Conservation (phyloP, 2,888 invertebrate genomes). For the Stratiomys singularior region DNA sequence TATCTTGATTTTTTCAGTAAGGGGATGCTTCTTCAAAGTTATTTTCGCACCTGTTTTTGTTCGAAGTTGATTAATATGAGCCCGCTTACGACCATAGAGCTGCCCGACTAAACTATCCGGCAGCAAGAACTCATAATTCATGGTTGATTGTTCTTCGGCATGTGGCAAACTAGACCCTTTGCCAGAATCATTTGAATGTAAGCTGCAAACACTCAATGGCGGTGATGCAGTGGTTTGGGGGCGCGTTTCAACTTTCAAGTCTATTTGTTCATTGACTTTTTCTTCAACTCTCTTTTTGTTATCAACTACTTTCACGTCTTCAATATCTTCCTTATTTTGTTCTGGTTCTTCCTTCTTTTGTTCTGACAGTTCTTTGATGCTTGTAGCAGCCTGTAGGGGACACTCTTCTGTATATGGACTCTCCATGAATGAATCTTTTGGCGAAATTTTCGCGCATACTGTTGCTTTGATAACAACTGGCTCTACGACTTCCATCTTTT, state of each 20-base stretch:
- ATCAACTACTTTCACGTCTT: not conserved
- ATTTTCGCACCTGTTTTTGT: constrained; percentile 82
- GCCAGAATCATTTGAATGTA: constrained; percentile 64
- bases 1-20: constrained; percentile 78
- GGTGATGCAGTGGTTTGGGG: constrained; percentile 68
- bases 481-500: constrained; percentile 53
- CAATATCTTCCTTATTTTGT: constrained; percentile 13
- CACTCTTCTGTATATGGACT: constrained; percentile 61
- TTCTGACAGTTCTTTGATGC: constrained; percentile 44
- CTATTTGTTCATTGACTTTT: not conserved
- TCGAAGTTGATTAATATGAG: constrained; percentile 83
- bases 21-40: constrained; percentile 77
- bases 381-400: constrained; percentile 59
- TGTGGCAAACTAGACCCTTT: constrained; percentile 64
- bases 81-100: constrained; percentile 86
- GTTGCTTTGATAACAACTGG: constrained; percentile 63
- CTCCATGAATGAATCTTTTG: constrained; percentile 62
- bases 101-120: constrained; percentile 83
- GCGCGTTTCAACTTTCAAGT: constrained; percentile 8
- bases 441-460: constrained; percentile 63
- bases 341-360: constrained; percentile 23
- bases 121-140: constrained; percentile 74
- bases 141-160: constrained; percentile 60
- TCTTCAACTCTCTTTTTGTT: not conserved
- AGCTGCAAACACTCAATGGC: constrained; percentile 69